Evolutionary conservation across 2,888 invertebrate species (phyloP), one percentile per base, ranked within the genome.

Genomic region (Apamea anceps): DNA sequence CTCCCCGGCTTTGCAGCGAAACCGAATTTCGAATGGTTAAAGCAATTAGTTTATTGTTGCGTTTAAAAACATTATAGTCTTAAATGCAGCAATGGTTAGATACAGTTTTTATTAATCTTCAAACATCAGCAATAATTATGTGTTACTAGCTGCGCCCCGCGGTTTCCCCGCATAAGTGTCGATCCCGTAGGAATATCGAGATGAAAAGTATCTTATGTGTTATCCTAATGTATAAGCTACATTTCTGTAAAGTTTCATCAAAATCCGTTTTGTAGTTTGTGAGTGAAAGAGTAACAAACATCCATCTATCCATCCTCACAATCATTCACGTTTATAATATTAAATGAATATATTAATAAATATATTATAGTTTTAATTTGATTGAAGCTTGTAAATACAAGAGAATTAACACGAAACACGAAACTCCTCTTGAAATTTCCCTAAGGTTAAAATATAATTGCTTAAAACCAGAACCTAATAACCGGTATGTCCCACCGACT

Each of bases 21-120:
- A 87, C 70, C 28, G 62, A 77, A 80, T 85, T 85, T 63, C 57
- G 15, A 77, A 77, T 63, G 51, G 75, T 75, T 85, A 60, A 70
- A 72, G 45, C 25, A 85, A 75, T 87, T 80, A 28, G 72, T 87
- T 75, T 57, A 66, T 63, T 60, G 37, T 13, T 66, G 25, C 15
- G 37, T 63, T 77, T 85, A 77, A 21, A 37, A 54, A 12, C 25
- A 21, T 57, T 67, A 74, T n/a, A 28, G 42, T n/a, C 2, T 66
- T 28, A 32, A 42, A 60, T 37, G 18, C 8, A 68, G n/a, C 3
- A 13, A 67, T 13, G 4, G 15, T 73, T 63, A 42, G 28, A 28
- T 70, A 21, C 32, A 57, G 37, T 32, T 37, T 28, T 51, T 13
- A 32, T 48, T 13, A 51, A 70, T 28, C 7, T 13, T 28, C 21